A percentile compares a stretch with the other conserved stretches of the same genome.
phyloP scores from a whole-genome alignment of 2,888 invertebrate species.

The Theodoxus fluviatilis region DNA sequence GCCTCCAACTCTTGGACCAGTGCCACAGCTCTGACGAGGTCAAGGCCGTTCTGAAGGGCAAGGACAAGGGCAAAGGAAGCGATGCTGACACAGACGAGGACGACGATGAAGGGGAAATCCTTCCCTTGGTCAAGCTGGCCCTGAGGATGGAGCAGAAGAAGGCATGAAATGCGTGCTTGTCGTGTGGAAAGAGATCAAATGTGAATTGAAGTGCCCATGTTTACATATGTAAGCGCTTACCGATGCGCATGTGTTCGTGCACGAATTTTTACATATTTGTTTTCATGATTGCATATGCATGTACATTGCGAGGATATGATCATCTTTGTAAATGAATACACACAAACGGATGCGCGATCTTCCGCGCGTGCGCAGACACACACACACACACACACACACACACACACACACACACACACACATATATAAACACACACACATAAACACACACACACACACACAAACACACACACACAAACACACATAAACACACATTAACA shows the following conservation, averaged over 20 bases:
- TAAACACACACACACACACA: slow-evolving; percentile 14
- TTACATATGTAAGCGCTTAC: too few species aligned
- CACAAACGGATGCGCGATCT: neutral
- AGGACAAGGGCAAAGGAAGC: slow-evolving; percentile 17
- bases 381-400: slow-evolving; percentile 20
- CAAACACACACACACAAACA: neutral
- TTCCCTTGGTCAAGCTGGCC: slow-evolving; percentile 41
- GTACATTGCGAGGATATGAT: too few species aligned
- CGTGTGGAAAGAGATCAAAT: too few species aligned
- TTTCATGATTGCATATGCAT: too few species aligned
- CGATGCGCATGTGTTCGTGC: too few species aligned
- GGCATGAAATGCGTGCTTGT: too few species aligned
- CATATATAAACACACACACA: slow-evolving; percentile 5
- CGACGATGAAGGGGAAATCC: slow-evolving; percentile 27
- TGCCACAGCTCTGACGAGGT: slow-evolving; percentile 60
- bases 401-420: slow-evolving; percentile 13
- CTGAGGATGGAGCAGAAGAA: slow-evolving; percentile 44
- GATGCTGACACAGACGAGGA: slow-evolving; percentile 23
- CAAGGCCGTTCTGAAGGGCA: slow-evolving; percentile 46
- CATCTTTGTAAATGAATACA: too few species aligned
- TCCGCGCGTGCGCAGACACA: neutral
- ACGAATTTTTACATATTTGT: too few species aligned
- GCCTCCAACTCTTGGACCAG: slow-evolving; percentile 54
- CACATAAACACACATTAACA: neutral
- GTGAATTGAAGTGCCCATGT: too few species aligned